phyloP scores from a whole-genome alignment of 2,113 vertebrate genomes.

The Pagrus major region DNA sequence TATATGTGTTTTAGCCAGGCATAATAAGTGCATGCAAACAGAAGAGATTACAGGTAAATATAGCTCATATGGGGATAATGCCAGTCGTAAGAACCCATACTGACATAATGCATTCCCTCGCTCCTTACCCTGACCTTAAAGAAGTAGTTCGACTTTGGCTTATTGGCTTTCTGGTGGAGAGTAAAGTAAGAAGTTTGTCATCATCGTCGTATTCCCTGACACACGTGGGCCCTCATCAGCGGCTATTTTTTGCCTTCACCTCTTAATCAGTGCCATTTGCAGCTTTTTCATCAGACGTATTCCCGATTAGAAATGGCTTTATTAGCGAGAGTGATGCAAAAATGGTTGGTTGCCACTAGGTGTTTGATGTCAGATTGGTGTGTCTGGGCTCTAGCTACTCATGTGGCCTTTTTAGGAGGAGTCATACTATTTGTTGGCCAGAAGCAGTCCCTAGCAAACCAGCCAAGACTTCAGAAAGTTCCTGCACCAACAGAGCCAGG shows the following conservation, averaged over 20 bases:
- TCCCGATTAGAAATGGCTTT: too few relatives aligned
- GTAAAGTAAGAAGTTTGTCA: too few relatives aligned
- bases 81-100: background rate
- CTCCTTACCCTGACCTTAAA: background rate
- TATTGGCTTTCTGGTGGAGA: background rate
- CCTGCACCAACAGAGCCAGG: background rate
- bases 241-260: too few relatives aligned
- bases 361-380: too few relatives aligned
- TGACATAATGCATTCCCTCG: background rate
- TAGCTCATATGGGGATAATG: constrained; percentile 45
- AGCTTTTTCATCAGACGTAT: too few relatives aligned
- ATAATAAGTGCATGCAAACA: constrained; percentile 11
- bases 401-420: background rate
- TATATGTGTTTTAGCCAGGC: constrained; percentile 21
- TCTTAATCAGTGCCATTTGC: too few relatives aligned
- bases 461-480: background rate
- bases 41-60: constrained; percentile 50
- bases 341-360: too few relatives aligned
- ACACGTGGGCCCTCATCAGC: too few relatives aligned
- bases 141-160: background rate
- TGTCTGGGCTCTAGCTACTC: too few relatives aligned
- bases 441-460: background rate
- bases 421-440: background rate
- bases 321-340: too few relatives aligned
- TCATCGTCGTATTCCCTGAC: too few relatives aligned